Evolutionary conservation across 2,888 invertebrate genomes (phyloP), one percentile per base, ranked within the genome.

Genomic region (Alsophila aescularia): DNA sequence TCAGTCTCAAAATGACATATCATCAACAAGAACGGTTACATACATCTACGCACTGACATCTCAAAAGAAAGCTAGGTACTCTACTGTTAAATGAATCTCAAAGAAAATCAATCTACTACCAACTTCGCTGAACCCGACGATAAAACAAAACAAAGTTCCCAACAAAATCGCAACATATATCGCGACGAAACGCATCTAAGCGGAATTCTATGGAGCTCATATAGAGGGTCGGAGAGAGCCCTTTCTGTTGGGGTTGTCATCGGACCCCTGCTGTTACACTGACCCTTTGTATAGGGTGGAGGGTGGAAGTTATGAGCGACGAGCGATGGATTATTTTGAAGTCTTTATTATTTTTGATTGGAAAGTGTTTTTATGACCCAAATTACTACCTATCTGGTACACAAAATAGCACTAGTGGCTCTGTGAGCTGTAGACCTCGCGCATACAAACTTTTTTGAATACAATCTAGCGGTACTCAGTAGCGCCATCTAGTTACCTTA

Each of bases 221-320:
- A 79, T 79, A 78, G 79, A 79, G 77, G 75, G 70, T 69, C 70
- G 71, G 75, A 79, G 71, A 75, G 81, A 76, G 82, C 85, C 87
- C 85, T 87, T 86, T 81, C 80, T 81, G 78, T 85, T 86, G 78
- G 88, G 88, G 89, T 83, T 85, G 87, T 86, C 86, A 83, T 77
- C 81, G 82, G 79, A 73, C 84, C 87, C 87, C 84, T 67, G 79
- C 77, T 76, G 83, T 79, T 81, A 81, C 75, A 80, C 77, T 87
- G 87, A 85, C 84, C 85, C 87, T 84, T 72, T 73, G 72, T 61
- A 67, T 69, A 68, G 75, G 73, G 67, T 66, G 52, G 35, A 58
- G 53, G 82, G 79, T 52, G 48, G 77, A 85, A 87, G 81, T 68
- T 66, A 79, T 48, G 66, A 78, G 75, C 39, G 44, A 39, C 10